Conservation (phyloP, 1,140 invertebrate species). For the Diachasma alloeum region DNA sequence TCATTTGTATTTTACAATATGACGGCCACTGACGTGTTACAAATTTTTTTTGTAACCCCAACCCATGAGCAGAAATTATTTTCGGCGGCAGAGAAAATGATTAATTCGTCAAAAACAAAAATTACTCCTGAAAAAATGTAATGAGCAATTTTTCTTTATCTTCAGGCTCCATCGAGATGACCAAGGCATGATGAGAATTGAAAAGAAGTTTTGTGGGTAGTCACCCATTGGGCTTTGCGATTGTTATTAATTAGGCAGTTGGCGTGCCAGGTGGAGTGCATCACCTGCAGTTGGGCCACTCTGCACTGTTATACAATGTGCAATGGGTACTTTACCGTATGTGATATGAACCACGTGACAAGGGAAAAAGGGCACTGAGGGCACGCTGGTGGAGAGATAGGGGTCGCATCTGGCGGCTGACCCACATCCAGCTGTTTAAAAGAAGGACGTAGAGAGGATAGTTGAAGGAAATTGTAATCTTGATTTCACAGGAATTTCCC, state of each 20-base stretch:
- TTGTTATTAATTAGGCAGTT: constrained; percentile 59
- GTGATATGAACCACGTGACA: constrained; percentile 8
- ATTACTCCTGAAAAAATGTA: neutral
- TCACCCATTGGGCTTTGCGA: constrained; percentile 35
- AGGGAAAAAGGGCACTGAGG: constrained; percentile 1
- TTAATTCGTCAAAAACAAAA: neutral
- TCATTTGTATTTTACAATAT: too few species aligned
- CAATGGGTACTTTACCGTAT: constrained; percentile 4
- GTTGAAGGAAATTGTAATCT: neutral
- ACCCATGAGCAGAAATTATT: too few species aligned
- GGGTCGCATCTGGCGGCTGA: constrained; percentile 51
- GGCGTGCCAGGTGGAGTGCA: constrained; percentile 52
- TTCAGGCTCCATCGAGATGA: neutral
- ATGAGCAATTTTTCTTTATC: neutral
- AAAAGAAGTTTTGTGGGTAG: constrained; percentile 21
- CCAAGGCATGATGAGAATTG: neutral
- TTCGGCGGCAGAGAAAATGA: too few species aligned
- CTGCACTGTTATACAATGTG: neutral
- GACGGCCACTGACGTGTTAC: too few species aligned
- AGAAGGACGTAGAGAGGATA: neutral
- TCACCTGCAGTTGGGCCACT: constrained; percentile 47
- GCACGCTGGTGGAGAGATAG: constrained; percentile 24
- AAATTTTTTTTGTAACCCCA: too few species aligned
- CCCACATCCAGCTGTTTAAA: constrained; percentile 48
- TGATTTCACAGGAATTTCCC: neutral